Conservation (phyloP, 2,797 vertebrate genomes). For the Mallotus villosus region DNA sequence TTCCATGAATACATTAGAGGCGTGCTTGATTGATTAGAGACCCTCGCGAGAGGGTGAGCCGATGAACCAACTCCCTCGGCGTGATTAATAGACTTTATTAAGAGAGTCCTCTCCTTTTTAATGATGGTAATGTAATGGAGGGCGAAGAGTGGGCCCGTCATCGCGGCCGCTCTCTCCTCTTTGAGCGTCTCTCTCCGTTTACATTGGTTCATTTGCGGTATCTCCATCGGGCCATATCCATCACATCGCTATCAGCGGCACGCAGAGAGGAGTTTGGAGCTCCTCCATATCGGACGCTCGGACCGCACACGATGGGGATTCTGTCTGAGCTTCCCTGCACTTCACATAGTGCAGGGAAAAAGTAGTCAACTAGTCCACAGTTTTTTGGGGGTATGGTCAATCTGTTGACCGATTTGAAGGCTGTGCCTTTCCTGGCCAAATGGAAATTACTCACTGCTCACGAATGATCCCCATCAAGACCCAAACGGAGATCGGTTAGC, state of each 20-base stretch:
- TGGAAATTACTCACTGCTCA: slow-evolving; percentile 62
- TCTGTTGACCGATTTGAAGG: slow-evolving; percentile 32
- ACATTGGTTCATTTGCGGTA: slow-evolving; percentile 59
- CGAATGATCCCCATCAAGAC: slow-evolving; percentile 26
- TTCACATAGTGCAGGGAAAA: slow-evolving; percentile 45
- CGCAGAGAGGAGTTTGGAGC: slow-evolving; percentile 41
- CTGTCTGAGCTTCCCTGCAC: slow-evolving; percentile 49
- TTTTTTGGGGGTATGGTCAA: slow-evolving; percentile 6
- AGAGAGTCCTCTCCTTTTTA: slow-evolving; percentile 78
- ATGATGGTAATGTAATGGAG: slow-evolving; percentile 79
- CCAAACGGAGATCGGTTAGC: slow-evolving; percentile 41
- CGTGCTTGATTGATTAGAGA: slow-evolving; percentile 79
- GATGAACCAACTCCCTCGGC: slow-evolving; percentile 73
- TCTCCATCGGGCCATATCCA: slow-evolving; percentile 58
- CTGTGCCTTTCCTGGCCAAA: slow-evolving; percentile 55
- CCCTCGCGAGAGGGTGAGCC: slow-evolving; percentile 70
- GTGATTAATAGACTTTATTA: slow-evolving; percentile 87
- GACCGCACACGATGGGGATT: slow-evolving; percentile 15
- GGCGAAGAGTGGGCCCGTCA: slow-evolving; percentile 56
- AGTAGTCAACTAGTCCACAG: slow-evolving; percentile 46
- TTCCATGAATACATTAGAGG: slow-evolving; percentile 79
- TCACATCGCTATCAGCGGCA: slow-evolving; percentile 58
- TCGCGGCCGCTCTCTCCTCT: slow-evolving; percentile 56
- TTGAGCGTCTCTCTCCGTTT: slow-evolving; percentile 61
- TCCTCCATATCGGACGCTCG: slow-evolving; percentile 44